Evolutionary conservation across 2,113 vertebrate species (phyloP), one percentile per base, ranked within the genome.

Genomic region (Eidolon helvum): DNA sequence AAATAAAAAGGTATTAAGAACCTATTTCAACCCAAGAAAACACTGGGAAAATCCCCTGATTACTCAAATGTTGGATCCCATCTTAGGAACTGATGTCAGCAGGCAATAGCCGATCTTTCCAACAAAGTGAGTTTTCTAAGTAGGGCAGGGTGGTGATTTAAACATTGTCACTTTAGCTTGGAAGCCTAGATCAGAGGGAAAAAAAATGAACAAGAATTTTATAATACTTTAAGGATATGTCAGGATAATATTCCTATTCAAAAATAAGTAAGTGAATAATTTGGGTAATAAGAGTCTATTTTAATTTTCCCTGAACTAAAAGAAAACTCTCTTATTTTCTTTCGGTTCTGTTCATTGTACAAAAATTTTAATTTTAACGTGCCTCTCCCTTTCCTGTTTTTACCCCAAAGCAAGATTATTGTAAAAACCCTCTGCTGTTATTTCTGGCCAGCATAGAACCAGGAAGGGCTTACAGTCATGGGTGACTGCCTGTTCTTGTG

Each of bases 311-410:
- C 45, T 5, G 80, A 83, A 91, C 3, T 48, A 28, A 96, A 88
- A 89, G 53, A 35, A 79, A 79, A 87, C 15, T 5, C 5, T 5
- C 65, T 10, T 87, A 4, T 83, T 95, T 92, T 65, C 14, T 87
- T 95, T 85, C 55, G 11, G n/a, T 88, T 89, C 28, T 72, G 53
- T 68, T 78, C 66, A 68, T 61, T 30, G 55, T 80, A 74, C 74
- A 69, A 95, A 94, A 74, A 80, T 68, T 21, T 92, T 93, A 84
- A 88, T 97, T 94, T 94, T 65, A 94, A 95, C 43, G 77, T 30
- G 94, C 87, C 90, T 95, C 87, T 94, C 96, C 87, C 80, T 97
- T 97, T 98, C 95, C 95, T 97, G 94, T 96, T 96, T 97, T 97
- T 61, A 82, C 79, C 80, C 87, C 30, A 94, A 96, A 96, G 75